Base-by-base conservation (phyloP, 2,888 invertebrate genomes). In the Crepidodera aurea region DNA sequence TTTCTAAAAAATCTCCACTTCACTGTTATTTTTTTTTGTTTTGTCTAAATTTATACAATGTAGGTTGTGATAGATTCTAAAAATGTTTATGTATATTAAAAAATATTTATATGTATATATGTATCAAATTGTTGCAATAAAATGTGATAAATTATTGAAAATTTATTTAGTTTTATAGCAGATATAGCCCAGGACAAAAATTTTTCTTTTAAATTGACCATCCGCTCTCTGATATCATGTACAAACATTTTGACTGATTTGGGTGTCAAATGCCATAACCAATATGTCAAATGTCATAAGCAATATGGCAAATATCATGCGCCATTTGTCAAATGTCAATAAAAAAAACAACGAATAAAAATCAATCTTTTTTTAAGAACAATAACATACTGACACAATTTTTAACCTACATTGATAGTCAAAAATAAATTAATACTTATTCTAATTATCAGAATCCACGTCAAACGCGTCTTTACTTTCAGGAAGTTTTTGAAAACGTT, bases 31-130 rank as follows among this genome's bases (percentile, higher is more conserved):
- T n/a, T n/a, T 37, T 37, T 48, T 48, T 27, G 48, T 39, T 48
- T 48, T 57, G 39, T 48, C 42, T 42, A 37, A 60, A 53, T 61
- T 60, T 6, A 16, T 44, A 57, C 37, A 48, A 48, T 50, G 71
- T 69, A 71, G 72, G 66, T 70, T 72, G 73, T 73, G 71, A 73
- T 74, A 73, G 71, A 73, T 68, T 65, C 61, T 70, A 68, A 73
- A 69, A 66, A 69, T 69, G 67, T 71, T 69, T 68, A 67, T 73
- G 74, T 74, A 73, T 72, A 72, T 70, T 70, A 66, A 60, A 64
- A 22, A 4, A 65, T 70, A 71, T 66, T 68, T 71, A 66, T 65
- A 65, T 71, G 69, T 73, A 73, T 71, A 70, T 71, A 70, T 66
- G 67, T 69, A 70, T 65, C 65, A 69, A 68, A 68, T 62, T 66